phyloP scores from a whole-genome alignment of 1,140 invertebrate species.

The Caenorhabditis brenneri region DNA sequence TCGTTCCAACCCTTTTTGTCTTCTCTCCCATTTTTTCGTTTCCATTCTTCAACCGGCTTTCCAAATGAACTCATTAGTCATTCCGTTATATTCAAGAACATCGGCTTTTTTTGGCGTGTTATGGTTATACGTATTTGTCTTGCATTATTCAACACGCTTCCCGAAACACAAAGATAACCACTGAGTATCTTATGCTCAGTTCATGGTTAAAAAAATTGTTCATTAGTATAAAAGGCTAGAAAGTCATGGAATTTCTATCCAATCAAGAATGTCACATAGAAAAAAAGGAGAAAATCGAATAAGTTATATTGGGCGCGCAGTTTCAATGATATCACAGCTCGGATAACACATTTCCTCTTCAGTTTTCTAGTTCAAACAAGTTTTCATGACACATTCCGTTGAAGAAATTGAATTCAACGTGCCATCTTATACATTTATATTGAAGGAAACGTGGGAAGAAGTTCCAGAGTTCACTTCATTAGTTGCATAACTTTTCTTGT shows the following conservation, averaged over 20 bases:
- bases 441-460: not conserved
- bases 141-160: not conserved
- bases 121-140: too few species aligned
- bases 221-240: not conserved
- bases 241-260: not conserved
- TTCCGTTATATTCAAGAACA: not conserved
- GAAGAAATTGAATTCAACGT: not conserved
- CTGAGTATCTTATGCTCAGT: not conserved
- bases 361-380: not conserved
- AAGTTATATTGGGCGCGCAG: not conserved
- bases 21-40: not conserved
- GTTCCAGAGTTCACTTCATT: conserved; percentile 13
- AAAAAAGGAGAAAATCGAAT: not conserved
- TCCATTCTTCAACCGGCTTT: too few species aligned
- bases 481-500: not conserved
- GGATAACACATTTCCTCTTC: not conserved
- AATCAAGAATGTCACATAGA: not conserved
- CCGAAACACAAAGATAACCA: not conserved
- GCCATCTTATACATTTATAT: not conserved
- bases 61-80: conserved; percentile 12
- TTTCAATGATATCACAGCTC: conserved; percentile 18
- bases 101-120: not conserved
- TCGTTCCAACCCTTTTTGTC: not conserved
- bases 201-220: not conserved
- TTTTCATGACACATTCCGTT: not conserved